Evolutionary conservation across 2,888 invertebrate genomes (phyloP), one percentile per base, ranked within the genome.

Genomic region (Panopea generosa): DNA sequence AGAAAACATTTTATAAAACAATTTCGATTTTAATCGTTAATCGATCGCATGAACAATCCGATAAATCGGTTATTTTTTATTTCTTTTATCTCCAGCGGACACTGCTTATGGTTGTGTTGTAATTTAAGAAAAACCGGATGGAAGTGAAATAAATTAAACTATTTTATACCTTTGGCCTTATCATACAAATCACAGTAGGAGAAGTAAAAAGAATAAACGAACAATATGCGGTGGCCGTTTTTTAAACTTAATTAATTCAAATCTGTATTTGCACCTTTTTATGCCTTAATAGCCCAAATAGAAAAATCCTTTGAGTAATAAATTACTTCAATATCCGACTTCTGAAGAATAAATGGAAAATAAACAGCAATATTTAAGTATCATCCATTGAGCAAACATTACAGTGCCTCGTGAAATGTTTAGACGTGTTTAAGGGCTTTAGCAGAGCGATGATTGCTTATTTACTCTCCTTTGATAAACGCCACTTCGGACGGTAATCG

Each of bases 391-490:
- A 45, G 57, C 60, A 62, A 80, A 76, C 63, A 77, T 70, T 29
- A 47, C 67, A 47, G 60, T 38, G 52, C 49, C 65, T 40, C 47
- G 70, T 63, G 63, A 73, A 65, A 55, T 29, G 68, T 67, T 80
- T 72, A 80, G 65, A 65, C 80, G 73, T 80, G 80, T 76, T 80
- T 76, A 77, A 80, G 70, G 50, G 57, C 52, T 65, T 57, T 62
- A 61, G 29, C 50, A 52, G 47, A 52, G 57, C 52, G 70, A 43
- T 73, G 76, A 73, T 70, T 55, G 50, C 38, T 53, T 77, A 61
- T 77, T 77, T 77, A 77, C 76, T 40, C 74, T 80, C 59, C 74
- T 80, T 80, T 77, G 76, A 80, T 75, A 62, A 53, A 38, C 33
- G 49, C 61, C 60, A 45, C 24, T 27, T 18, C 26, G 22, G 45